Conservation (phyloP, 2,888 invertebrate genomes). For the Cryptocephalus moraei region DNA sequence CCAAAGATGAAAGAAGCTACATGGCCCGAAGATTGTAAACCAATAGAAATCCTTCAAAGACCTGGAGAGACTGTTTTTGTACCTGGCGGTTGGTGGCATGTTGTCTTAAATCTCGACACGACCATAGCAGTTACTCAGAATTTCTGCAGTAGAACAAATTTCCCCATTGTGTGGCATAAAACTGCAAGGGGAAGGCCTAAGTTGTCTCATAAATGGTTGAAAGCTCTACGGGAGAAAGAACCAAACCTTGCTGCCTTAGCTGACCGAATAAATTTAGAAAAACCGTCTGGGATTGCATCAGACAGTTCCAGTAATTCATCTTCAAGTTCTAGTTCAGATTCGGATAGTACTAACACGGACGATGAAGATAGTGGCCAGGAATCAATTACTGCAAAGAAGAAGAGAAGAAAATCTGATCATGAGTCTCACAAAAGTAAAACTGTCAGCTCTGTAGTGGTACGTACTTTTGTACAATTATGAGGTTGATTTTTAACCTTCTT, state of each 20-base stretch:
- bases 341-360: constrained; percentile 34
- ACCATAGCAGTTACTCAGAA: constrained; percentile 98
- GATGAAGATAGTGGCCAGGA: constrained; percentile 78
- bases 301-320: constrained; percentile 90
- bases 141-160: constrained; percentile 91
- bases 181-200: constrained; percentile 92
- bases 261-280: constrained; percentile 72
- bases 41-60: constrained; percentile 87
- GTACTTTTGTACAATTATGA: no score
- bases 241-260: constrained; percentile 70
- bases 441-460: no score
- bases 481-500: no score
- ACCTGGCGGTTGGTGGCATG: constrained; percentile 99
- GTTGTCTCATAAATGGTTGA: constrained; percentile 86
- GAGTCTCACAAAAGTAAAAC: no score
- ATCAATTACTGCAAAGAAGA: constrained; percentile 78
- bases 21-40: constrained; percentile 89
- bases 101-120: constrained; percentile 91
- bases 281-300: constrained; percentile 84
- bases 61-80: constrained; percentile 98
- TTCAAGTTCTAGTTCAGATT: constrained; percentile 45
- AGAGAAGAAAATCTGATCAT: constrained; percentile 46
- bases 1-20: constrained; percentile 78
- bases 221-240: constrained; percentile 50
- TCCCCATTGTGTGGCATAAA: constrained; percentile 95